These are phyloP conservation scores for Paralichthys olivaceus DNA, from an alignment of 2,113 vertebrate species.

Conservation along the genomic window DNA sequence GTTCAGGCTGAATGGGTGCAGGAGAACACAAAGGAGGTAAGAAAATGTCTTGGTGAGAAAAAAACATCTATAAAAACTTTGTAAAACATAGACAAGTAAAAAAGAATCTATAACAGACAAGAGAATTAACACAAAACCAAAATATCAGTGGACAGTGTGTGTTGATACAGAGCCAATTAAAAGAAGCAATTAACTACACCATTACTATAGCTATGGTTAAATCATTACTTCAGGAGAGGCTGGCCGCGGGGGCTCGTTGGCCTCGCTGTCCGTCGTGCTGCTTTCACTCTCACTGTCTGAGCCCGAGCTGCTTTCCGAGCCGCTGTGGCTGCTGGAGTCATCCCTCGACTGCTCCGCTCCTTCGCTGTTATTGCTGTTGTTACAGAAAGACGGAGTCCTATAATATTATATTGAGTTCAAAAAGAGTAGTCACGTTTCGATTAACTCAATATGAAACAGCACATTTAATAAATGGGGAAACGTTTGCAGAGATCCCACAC, in stretches of 20 bases:
- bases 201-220: neutral
- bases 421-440: neutral
- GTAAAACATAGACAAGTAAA: neutral
- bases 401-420: neutral
- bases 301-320: conserved; percentile 97
- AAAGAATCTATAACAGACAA: neutral
- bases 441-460: neutral
- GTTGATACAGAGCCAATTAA: neutral
- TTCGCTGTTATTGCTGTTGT: conserved; percentile 89
- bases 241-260: conserved; percentile 91
- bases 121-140: neutral
- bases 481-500: neutral
- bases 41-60: neutral
- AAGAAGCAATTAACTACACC: neutral
- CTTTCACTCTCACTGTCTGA: conserved; percentile 98
- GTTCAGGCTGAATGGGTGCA: conserved; percentile 86
- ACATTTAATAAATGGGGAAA: neutral
- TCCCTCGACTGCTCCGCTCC: conserved; percentile 91
- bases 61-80: neutral
- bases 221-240: conserved; percentile 92
- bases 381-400: conserved; percentile 1
- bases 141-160: neutral
- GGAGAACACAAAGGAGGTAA: conserved; percentile 5
- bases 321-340: conserved; percentile 97
- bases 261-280: conserved; percentile 97